These are phyloP conservation scores for Chaenogobius annularis DNA, from an alignment of 2,113 vertebrate genomes.

Conservation along the genomic window DNA sequence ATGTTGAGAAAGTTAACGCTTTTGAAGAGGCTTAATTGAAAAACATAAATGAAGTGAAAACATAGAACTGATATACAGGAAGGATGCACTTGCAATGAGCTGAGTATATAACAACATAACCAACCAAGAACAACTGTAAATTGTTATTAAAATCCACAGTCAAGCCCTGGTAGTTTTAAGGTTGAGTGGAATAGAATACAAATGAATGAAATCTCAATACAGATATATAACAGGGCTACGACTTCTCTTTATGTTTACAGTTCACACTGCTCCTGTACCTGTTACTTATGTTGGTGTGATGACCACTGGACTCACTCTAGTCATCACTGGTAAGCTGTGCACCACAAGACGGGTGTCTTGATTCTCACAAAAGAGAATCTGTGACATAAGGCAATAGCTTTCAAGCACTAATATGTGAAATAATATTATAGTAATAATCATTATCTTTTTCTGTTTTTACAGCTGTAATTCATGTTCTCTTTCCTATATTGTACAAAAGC, in stretches of 20 bases:
- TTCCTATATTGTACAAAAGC: constrained; percentile 86
- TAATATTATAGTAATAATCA: not conserved
- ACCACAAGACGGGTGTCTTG: not conserved
- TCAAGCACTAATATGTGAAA: too few species aligned
- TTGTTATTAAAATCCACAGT: too few species aligned
- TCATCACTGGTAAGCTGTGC: constrained; percentile 82
- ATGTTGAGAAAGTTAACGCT: too few species aligned
- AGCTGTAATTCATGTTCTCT: constrained; percentile 88
- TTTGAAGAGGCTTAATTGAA: too few species aligned
- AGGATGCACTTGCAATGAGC: too few species aligned
- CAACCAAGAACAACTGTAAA: too few species aligned
- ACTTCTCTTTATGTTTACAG: constrained; percentile 58
- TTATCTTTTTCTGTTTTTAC: constrained; percentile 32
- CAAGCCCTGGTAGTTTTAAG: not conserved
- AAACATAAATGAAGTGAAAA: not conserved
- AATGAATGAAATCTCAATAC: not conserved
- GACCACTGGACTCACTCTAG: constrained; percentile 85
- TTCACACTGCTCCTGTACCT: constrained; percentile 86
- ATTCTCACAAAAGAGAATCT: not conserved
- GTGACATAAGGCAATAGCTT: too few species aligned
- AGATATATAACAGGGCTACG: not conserved
- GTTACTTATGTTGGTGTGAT: constrained; percentile 83
- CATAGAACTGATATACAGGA: not conserved
- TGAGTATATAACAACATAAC: too few species aligned
- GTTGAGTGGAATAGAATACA: not conserved